A percentile compares a stretch with the other conserved stretches of the same genome.
phyloP scores from a whole-genome alignment of 2,113 vertebrate genomes.

The Gavia stellata region DNA sequence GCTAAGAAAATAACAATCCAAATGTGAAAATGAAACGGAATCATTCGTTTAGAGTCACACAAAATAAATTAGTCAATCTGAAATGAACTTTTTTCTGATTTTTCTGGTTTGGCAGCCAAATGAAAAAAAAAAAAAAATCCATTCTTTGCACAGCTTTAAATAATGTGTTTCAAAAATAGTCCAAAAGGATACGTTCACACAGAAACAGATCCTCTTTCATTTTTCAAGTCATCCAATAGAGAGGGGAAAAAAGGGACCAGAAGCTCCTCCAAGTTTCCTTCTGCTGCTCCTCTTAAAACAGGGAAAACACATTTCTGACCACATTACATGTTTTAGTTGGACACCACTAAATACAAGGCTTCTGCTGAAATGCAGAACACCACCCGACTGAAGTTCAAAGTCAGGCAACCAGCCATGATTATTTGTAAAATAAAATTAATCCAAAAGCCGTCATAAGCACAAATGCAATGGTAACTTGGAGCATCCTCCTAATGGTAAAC shows the following conservation, averaged over 20 bases:
- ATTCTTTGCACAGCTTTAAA: background rate
- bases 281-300: conserved; percentile 38
- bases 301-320: conserved; percentile 59
- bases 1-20: background rate
- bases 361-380: conserved; percentile 20
- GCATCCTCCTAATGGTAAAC: background rate
- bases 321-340: conserved; percentile 70
- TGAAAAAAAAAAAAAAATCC: background rate
- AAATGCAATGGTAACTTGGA: background rate
- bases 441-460: background rate
- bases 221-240: conserved; percentile 10
- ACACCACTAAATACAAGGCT: conserved; percentile 7
- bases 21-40: background rate
- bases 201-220: conserved; percentile 28
- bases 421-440: conserved; percentile 43
- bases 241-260: background rate
- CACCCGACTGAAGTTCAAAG: background rate
- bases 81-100: background rate
- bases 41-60: background rate
- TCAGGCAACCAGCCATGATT: background rate
- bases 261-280: conserved; percentile 60
- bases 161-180: conserved; percentile 27
- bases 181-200: background rate
- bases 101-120: background rate
- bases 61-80: background rate